Percentiles rank a stretch among this genome's conserved stretches.
Evolutionary conservation across 1,140 invertebrate species (phyloP).

Genomic region (Trachymyrmex cornetzi): DNA sequence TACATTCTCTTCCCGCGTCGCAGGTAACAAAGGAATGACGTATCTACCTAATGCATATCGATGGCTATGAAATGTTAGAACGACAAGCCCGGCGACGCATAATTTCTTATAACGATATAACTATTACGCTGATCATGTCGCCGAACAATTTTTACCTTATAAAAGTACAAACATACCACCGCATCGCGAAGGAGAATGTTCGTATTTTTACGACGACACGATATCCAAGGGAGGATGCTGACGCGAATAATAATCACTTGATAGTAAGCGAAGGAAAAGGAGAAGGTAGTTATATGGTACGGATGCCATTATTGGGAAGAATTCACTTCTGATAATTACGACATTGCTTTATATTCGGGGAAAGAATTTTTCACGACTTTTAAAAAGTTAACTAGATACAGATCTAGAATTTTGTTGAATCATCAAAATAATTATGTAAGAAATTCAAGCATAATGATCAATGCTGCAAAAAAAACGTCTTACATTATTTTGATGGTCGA

Average conservation of each 20-base stretch:
- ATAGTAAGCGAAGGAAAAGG: background rate
- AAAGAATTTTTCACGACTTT: too few species aligned
- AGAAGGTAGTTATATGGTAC: background rate
- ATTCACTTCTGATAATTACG: slow-evolving; percentile 14
- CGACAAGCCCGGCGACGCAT: slow-evolving; percentile 19
- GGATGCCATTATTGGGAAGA: background rate
- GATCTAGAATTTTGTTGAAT: too few species aligned
- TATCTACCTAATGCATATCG: slow-evolving; percentile 9
- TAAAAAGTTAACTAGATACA: too few species aligned
- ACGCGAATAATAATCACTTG: slow-evolving; percentile 54
- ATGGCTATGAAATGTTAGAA: slow-evolving; percentile 23
- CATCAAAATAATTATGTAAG: too few species aligned
- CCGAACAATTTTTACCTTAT: background rate
- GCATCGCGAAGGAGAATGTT: background rate
- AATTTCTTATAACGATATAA: slow-evolving; percentile 71
- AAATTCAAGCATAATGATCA: too few species aligned
- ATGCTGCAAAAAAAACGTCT: too few species aligned
- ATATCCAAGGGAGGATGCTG: slow-evolving; percentile 32
- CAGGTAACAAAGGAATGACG: slow-evolving; percentile 43
- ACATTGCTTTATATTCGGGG: background rate
- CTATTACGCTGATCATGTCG: slow-evolving; percentile 36
- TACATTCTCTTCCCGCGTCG: background rate
- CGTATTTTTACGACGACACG: slow-evolving; percentile 55
- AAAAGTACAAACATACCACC: background rate
- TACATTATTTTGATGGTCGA: too few species aligned